Evolutionary conservation across 2,888 invertebrate genomes (phyloP).

Genomic region (Cephalotes varians): DNA sequence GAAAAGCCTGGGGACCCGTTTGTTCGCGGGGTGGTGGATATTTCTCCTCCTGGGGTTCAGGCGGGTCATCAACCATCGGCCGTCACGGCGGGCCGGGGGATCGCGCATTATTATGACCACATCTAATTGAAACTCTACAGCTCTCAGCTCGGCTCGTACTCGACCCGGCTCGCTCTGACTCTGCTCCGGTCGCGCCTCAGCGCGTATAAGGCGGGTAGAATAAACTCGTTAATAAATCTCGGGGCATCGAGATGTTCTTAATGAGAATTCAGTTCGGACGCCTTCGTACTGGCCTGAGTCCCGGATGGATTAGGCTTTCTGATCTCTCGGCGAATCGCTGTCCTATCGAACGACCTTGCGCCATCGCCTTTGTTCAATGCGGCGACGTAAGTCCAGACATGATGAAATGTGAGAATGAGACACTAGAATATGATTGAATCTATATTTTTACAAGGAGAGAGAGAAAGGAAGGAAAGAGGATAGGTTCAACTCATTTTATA

Average conservation of each 20-base stretch:
- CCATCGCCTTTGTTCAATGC: neutral
- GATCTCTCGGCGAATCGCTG: conserved; percentile 6
- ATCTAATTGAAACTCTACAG: conserved; percentile 80
- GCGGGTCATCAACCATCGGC: conserved; percentile 79
- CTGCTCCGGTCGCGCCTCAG: conserved; percentile 31
- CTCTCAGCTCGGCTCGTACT: conserved; percentile 44
- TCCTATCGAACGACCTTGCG: conserved; percentile 30
- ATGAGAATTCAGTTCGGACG: conserved; percentile 39
- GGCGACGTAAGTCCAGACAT: neutral
- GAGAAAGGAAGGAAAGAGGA: neutral
- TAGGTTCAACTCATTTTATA: neutral
- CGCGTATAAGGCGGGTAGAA: conserved; percentile 42
- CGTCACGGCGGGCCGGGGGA: conserved; percentile 63
- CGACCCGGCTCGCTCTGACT: conserved; percentile 47
- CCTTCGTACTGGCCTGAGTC: neutral
- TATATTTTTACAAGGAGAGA: neutral
- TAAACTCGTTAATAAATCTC: conserved; percentile 59
- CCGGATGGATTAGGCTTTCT: conserved; percentile 8
- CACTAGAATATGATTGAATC: neutral
- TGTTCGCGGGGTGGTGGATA: conserved; percentile 67
- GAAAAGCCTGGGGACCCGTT: conserved; percentile 70
- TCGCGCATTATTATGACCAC: conserved; percentile 78
- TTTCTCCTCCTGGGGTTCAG: conserved; percentile 69
- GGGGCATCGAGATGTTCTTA: conserved; percentile 47
- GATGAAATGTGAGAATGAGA: conserved; percentile 13